phyloP scores from a whole-genome alignment of 2,888 invertebrate species.

The Cosmia trapezina region DNA sequence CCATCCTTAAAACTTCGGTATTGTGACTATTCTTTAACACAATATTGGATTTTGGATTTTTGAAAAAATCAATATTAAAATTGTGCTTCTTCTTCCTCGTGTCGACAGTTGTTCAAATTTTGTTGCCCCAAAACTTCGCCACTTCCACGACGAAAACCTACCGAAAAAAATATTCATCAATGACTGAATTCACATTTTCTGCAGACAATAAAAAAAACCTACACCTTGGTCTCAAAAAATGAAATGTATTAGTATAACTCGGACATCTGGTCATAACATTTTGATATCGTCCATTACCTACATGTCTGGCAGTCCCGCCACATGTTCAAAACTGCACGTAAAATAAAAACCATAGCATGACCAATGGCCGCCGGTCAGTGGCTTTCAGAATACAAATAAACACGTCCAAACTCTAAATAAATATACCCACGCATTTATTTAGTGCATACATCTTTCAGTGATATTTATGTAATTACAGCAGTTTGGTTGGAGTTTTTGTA shows the following conservation, averaged over 20 bases:
- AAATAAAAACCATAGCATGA: constrained; percentile 51
- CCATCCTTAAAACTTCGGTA: neutral
- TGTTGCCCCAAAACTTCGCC: no score
- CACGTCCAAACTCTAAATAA: constrained; percentile 44
- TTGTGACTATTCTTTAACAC: neutral
- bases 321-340: constrained; percentile 45
- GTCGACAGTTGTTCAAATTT: no score
- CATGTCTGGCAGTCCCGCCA: constrained; percentile 43
- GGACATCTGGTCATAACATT: constrained; percentile 50
- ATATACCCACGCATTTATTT: constrained; percentile 53
- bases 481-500: constrained; percentile 36
- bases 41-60: neutral
- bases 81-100: no score
- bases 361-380: constrained; percentile 52
- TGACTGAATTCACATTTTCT: neutral
- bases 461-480: constrained; percentile 52
- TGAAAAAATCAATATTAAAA: no score
- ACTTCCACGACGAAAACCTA: no score
- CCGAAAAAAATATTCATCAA: neutral
- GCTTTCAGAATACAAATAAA: constrained; percentile 58
- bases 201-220: neutral
- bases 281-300: constrained; percentile 48
- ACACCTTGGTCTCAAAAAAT: constrained; percentile 10
- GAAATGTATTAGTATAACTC: constrained; percentile 16
- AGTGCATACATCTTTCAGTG: constrained; percentile 37